Base-by-base conservation (phyloP, 2,113 vertebrate species). In the Opisthocomus hoazin region DNA sequence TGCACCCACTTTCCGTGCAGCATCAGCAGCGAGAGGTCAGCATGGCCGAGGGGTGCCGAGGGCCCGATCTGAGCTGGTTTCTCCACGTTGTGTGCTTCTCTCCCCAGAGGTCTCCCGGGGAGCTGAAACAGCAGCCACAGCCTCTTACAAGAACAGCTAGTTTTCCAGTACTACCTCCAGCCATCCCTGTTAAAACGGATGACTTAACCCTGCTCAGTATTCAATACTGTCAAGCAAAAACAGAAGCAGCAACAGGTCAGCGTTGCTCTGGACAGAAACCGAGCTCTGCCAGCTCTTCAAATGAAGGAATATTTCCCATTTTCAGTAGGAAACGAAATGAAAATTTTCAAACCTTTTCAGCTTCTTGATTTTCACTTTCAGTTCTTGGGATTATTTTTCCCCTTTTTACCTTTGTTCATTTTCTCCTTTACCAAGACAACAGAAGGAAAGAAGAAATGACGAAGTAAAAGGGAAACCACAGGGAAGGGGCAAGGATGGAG, bases 41-140 rank as follows among this genome's bases (percentile, higher is more conserved):
- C 24, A 15, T 1, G 1, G 26, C 70, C 0, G 14, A 12, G 60
- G 39, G 36, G 7, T 11, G 12, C 3, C 36, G 32, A 63, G 48
- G 32, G 36, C 61, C 48, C 8, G 4, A 26, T 43, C 46, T 36
- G 29, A 7, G 53, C 0, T 2, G 21, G 37, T 39, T 61, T 53
- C 66, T 51, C 82, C 48, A 22, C 73, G 53, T 26, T 9, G 0
- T 1, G 0, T 30, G 22, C 37, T 69, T 48, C 46, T n/a, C 30
- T 60, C 32, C 82, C 66, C 71, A 30, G 15, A 74, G 53, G 12
- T 56, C 57, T 51, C 76, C 57, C 50, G 53, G 41, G 57, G 34
- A 63, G 66, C 50, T n/a, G 48, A 32, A 36, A 58, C 0, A 2
- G 39, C 74, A 66, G 34, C 54, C 13, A 39, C 9, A n/a, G 60